These are phyloP conservation scores for Drosophila grimshawi DNA, from an alignment of 1,140 invertebrate species.

Conservation along the genomic window DNA sequence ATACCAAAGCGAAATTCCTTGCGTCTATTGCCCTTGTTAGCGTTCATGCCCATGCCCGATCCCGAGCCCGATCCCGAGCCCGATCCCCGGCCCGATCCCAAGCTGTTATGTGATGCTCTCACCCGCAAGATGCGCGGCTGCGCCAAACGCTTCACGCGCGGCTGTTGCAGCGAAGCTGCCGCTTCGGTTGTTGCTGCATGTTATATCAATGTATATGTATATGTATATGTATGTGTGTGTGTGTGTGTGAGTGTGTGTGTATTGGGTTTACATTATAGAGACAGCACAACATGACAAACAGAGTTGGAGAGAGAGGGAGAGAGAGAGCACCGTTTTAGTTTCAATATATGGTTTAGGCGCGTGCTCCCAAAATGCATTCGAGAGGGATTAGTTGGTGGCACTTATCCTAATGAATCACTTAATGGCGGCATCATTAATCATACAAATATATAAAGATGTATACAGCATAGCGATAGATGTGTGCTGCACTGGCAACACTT, in stretches of 20 bases:
- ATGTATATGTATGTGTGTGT: neutral
- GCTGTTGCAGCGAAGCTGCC: constrained; percentile 32
- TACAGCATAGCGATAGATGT: too few species aligned
- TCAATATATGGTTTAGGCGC: constrained; percentile 20
- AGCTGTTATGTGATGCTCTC: constrained; percentile 75
- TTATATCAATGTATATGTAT: constrained; percentile 17
- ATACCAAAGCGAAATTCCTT: constrained; percentile 87
- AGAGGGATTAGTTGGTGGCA: constrained; percentile 21
- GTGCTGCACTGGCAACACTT: constrained; percentile 8
- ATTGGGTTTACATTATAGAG: neutral
- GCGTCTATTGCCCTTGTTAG: constrained; percentile 57
- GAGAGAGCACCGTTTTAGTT: constrained; percentile 39
- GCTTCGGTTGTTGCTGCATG: constrained; percentile 26
- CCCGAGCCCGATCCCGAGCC: constrained; percentile 56
- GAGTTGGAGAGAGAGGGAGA: constrained; percentile 6
- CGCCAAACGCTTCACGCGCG: constrained; percentile 79
- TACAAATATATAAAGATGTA: too few species aligned
- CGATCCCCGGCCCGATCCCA: constrained; percentile 70
- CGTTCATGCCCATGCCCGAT: constrained; percentile 85
- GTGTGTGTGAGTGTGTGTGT: neutral
- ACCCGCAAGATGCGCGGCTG: constrained; percentile 83
- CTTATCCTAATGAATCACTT: neutral
- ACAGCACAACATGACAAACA: neutral
- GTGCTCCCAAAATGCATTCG: neutral
- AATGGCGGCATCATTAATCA: neutral